phyloP scores from a whole-genome alignment of 2,888 invertebrate genomes.

The Himalopsyche anomala region DNA sequence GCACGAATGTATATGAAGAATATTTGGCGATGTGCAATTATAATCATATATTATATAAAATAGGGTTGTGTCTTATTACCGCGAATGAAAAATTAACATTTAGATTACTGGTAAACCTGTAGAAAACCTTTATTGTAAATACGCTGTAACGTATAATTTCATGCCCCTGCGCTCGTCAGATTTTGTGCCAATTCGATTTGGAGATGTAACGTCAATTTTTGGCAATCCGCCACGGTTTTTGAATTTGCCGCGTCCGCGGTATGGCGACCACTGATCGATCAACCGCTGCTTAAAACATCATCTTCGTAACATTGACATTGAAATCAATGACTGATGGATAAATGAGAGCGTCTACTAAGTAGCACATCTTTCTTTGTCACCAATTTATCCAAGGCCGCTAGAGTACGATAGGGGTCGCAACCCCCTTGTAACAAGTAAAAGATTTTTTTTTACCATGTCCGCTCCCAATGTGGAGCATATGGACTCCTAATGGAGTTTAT shows the following conservation, averaged over 20 bases:
- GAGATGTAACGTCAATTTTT: not conserved
- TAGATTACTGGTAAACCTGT: no score
- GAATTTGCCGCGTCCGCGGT: constrained; percentile 23
- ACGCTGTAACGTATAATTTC: not conserved
- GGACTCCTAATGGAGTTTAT: no score
- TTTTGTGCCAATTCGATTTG: constrained; percentile 22
- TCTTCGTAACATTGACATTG: constrained; percentile 34
- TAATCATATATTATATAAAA: no score
- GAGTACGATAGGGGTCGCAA: no score
- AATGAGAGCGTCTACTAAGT: not conserved
- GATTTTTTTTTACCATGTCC: no score
- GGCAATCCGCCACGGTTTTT: not conserved
- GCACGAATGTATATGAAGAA: no score
- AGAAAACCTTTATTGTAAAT: not conserved
- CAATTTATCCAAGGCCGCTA: no score
- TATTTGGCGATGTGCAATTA: no score
- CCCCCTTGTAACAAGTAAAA: no score
- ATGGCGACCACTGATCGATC: constrained; percentile 26
- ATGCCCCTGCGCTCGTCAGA: not conserved
- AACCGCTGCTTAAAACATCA: constrained; percentile 31
- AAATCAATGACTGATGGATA: not conserved
- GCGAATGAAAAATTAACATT: not conserved
- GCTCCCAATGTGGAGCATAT: no score
- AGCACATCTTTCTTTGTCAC: not conserved
- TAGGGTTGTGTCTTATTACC: no score